Evolutionary conservation across 2,113 vertebrate genomes (phyloP).

Genomic region (Ursus arctos): DNA sequence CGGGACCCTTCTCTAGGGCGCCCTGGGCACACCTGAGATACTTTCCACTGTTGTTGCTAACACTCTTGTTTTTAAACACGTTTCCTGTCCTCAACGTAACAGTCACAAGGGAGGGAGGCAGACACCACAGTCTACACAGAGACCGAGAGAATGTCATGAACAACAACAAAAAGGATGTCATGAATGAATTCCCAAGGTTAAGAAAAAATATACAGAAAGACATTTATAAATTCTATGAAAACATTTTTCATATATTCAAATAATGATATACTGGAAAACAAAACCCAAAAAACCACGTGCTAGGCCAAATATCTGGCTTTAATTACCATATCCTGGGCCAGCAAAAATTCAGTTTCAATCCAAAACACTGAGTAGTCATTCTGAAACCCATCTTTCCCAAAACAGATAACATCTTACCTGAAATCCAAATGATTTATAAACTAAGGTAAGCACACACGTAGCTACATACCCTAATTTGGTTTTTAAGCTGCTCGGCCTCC

Average conservation of each 20-base stretch:
- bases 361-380: background rate
- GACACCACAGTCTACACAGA: background rate
- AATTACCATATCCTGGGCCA: background rate
- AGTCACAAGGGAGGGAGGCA: background rate
- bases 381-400: background rate
- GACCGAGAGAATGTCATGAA: background rate
- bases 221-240: background rate
- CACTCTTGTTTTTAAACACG: background rate
- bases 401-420: background rate
- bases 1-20: background rate
- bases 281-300: background rate
- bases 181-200: background rate
- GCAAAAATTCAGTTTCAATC: background rate
- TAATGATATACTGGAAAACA: background rate
- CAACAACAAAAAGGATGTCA: background rate
- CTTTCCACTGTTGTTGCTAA: background rate
- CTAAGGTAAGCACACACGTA: background rate
- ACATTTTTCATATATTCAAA: background rate
- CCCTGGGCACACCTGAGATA: background rate
- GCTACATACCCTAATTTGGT: slow-evolving; percentile 97
- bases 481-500: slow-evolving; percentile 99
- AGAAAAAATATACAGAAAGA: background rate
- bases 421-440: fast-evolving
- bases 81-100: background rate
- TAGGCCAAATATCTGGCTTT: background rate